A percentile compares a stretch with the other conserved stretches of the same genome.
phyloP scores from a whole-genome alignment of 2,797 vertebrate genomes.

The Notamacropus eugenii region DNA sequence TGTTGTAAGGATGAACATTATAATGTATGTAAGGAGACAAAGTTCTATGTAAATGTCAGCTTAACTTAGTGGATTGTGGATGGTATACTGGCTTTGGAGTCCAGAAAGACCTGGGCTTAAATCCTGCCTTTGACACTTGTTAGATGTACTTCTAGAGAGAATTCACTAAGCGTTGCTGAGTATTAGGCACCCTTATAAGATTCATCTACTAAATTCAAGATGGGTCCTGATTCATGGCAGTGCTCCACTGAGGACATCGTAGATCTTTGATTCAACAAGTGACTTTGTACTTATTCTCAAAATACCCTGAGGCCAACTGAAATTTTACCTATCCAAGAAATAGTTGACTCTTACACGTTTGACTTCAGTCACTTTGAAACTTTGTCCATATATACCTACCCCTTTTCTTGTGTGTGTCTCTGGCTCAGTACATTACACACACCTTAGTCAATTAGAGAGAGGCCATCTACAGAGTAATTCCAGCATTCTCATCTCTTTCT shows the following conservation, averaged over 20 bases:
- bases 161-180: background rate
- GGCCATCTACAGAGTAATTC: constrained; percentile 48
- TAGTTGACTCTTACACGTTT: constrained; percentile 1
- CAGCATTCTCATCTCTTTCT: constrained; percentile 66
- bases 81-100: background rate
- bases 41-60: background rate
- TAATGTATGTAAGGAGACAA: background rate
- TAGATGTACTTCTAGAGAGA: background rate
- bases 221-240: background rate
- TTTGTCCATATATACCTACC: background rate
- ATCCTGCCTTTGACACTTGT: background rate
- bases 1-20: background rate
- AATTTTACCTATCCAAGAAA: background rate
- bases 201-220: background rate
- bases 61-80: background rate
- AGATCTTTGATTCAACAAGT: background rate
- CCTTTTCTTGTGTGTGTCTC: background rate
- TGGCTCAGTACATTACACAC: background rate
- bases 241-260: background rate
- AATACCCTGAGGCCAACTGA: background rate
- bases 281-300: background rate
- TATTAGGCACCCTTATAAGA: background rate
- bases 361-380: constrained; percentile 10
- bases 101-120: background rate
- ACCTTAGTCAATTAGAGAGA: constrained; percentile 55